These are phyloP conservation scores for Cylloceria caligata DNA, from an alignment of 2,888 invertebrate genomes.

Conservation along the genomic window DNA sequence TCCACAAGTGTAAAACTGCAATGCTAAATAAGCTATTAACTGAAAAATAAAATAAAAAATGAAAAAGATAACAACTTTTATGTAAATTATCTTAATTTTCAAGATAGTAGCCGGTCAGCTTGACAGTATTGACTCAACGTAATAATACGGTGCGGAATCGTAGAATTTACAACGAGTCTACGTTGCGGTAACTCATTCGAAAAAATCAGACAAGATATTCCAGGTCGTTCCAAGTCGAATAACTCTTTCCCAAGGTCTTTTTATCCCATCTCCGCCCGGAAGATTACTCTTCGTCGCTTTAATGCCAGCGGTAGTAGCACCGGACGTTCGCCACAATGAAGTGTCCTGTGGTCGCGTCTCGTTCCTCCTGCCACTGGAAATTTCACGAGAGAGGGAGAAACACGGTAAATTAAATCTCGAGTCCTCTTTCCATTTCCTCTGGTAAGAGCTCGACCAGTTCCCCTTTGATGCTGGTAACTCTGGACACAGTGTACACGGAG, in stretches of 20 bases:
- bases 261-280: background rate
- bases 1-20: background rate
- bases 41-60: too few species aligned
- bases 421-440: slow-evolving; percentile 31
- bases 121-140: too few species aligned
- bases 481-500: background rate
- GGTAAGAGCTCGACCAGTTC: background rate
- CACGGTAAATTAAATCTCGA: slow-evolving; percentile 64
- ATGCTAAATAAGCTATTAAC: background rate
- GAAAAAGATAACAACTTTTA: too few species aligned
- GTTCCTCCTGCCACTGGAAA: background rate
- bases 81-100: too few species aligned
- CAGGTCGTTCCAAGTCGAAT: background rate
- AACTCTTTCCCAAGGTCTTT: slow-evolving; percentile 14
- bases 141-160: too few species aligned
- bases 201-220: background rate
- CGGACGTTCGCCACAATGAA: slow-evolving; percentile 43
- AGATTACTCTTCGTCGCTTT: background rate
- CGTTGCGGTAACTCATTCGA: too few species aligned
- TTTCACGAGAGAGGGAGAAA: background rate
- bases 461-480: slow-evolving; percentile 1
- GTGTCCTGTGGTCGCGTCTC: slow-evolving; percentile 7
- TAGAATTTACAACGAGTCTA: too few species aligned
- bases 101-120: too few species aligned
- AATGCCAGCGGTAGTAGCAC: slow-evolving; percentile 20